Percentiles rank a stretch among this genome's conserved stretches.
Conservation (phyloP, 2,797 vertebrate genomes). For the Sebastes hubbsi region DNA sequence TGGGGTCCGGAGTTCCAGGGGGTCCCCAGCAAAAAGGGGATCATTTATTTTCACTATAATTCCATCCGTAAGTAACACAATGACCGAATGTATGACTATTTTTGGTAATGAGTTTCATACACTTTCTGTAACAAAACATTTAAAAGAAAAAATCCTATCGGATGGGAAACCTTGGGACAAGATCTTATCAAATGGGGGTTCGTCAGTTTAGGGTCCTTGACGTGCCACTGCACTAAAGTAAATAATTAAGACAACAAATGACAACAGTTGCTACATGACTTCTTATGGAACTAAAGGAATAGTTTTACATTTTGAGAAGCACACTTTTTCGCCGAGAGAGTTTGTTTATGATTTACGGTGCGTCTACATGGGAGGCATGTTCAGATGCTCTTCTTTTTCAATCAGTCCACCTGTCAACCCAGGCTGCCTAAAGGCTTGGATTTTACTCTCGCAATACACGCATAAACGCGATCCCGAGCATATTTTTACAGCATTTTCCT, state of each 20-base stretch:
- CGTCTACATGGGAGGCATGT: background rate
- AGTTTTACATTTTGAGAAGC: background rate
- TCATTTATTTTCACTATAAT: too few species aligned
- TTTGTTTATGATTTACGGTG: background rate
- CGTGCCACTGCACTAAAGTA: too few species aligned
- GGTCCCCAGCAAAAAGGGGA: too few species aligned
- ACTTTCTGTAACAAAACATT: too few species aligned
- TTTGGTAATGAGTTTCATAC: too few species aligned
- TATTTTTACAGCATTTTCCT: background rate
- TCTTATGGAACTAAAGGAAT: background rate
- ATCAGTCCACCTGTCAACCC: background rate
- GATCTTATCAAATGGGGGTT: too few species aligned
- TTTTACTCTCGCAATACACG: background rate
- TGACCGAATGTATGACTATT: too few species aligned
- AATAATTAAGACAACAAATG: background rate
- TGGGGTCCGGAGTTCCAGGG: too few species aligned
- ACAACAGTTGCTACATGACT: background rate
- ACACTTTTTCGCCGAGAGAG: background rate
- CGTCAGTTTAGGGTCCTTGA: too few species aligned
- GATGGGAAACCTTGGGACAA: too few species aligned
- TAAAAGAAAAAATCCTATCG: too few species aligned
- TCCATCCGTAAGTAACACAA: rapidly evolving
- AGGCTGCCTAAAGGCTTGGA: background rate
- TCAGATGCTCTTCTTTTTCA: background rate
- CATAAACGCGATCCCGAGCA: too few species aligned